Conservation (phyloP, 2,888 invertebrate genomes). For the Hetaerina titia region DNA sequence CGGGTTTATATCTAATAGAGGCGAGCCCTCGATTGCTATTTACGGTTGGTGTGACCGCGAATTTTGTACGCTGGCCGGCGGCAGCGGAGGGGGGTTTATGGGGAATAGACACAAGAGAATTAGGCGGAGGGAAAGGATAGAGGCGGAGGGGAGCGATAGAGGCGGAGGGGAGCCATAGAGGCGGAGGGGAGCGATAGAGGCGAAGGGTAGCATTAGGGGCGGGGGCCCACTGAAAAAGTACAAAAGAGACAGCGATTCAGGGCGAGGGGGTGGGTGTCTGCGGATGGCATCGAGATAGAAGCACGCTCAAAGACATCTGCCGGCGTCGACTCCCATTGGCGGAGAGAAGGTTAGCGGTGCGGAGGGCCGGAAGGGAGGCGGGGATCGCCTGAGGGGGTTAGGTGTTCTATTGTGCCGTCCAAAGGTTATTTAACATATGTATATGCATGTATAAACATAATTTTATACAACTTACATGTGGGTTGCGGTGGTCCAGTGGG, state of each 20-base stretch:
- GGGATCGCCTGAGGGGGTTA: no score
- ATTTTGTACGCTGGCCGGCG: background rate
- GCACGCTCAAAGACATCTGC: conserved; percentile 48
- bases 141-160: background rate
- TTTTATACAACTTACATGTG: no score
- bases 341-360: background rate
- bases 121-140: background rate
- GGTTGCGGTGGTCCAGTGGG: no score
- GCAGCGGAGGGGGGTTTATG: background rate
- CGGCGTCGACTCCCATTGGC: conserved; percentile 32
- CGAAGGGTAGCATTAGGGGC: no score
- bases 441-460: no score
- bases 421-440: no score
- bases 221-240: background rate
- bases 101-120: background rate
- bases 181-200: background rate
- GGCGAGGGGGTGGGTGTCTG: background rate
- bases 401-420: no score
- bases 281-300: background rate
- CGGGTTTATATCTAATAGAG: no score
- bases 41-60: no score
- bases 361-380: background rate
- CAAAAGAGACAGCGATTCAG: background rate
- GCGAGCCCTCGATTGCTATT: no score
- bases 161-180: background rate